These are phyloP conservation scores for Epizoanthus rinbou DNA, from an alignment of 92 coral and sea anemone genomes.

Conservation along the genomic window DNA sequence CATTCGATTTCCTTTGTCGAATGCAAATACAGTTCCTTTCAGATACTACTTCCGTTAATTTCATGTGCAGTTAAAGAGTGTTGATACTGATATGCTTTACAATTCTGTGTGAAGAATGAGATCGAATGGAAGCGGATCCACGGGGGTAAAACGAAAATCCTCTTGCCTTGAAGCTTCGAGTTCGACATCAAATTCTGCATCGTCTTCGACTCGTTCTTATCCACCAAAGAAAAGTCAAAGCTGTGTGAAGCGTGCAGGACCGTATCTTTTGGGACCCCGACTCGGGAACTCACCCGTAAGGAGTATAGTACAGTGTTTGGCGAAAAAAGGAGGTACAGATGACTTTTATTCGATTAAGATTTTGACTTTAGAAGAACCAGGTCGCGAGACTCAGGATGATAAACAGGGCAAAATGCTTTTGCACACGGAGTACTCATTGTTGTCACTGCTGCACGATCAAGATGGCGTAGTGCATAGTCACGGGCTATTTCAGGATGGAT, in stretches of 20 bases:
- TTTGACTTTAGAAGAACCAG: conserved; percentile 89
- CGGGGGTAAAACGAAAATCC: conserved; percentile 76
- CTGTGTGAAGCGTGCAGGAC: conserved; percentile 91
- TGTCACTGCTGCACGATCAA: conserved; percentile 92
- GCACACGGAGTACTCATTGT: conserved; percentile 94
- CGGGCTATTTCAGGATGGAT: conserved; percentile 96
- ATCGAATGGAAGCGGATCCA: conserved; percentile 71
- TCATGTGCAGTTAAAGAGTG: background rate
- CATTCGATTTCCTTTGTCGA: conserved; percentile 4
- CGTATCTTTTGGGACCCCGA: conserved; percentile 94
- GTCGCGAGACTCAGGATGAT: conserved; percentile 95
- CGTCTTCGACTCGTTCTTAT: conserved; percentile 61
- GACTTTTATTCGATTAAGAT: conserved; percentile 96
- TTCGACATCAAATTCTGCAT: conserved; percentile 60
- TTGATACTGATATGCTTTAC: background rate
- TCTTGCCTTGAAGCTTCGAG: conserved; percentile 66
- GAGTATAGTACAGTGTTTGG: conserved; percentile 97
- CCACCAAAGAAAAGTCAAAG: conserved; percentile 67
- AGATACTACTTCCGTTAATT: conserved; percentile 17
- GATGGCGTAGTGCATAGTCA: conserved; percentile 98
- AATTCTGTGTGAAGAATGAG: conserved; percentile 49
- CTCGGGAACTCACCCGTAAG: conserved; percentile 98
- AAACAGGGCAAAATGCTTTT: conserved; percentile 98
- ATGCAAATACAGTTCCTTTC: background rate
- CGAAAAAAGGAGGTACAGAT: conserved; percentile 98